phyloP scores from a whole-genome alignment of 37 sponge, comb jelly and placozoan genomes.

The Corticium candelabrum region DNA sequence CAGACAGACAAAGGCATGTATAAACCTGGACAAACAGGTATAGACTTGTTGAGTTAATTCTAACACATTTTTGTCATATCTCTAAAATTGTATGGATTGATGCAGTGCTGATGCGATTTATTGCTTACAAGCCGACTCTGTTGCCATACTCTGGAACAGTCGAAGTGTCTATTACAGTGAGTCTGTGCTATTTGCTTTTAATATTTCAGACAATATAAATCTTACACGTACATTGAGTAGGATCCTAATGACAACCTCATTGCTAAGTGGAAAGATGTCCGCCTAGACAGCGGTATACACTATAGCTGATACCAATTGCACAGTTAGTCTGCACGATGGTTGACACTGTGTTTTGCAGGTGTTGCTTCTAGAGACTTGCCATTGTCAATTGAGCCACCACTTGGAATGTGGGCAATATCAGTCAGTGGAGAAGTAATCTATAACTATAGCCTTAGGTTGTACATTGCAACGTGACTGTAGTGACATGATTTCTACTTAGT shows the following conservation, averaged over 20 bases:
- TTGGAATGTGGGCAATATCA: conserved; percentile 6
- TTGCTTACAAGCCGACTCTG: neutral
- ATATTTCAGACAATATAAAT: no score
- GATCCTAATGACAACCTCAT: neutral
- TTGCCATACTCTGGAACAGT: neutral
- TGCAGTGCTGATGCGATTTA: neutral
- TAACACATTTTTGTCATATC: no score
- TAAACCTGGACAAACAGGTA: neutral
- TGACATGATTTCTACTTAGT: neutral
- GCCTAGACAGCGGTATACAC: neutral
- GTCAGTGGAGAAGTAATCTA: neutral
- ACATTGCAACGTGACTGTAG: no score
- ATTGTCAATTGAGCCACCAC: conserved; percentile 8
- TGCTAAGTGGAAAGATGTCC: neutral
- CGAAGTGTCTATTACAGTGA: neutral
- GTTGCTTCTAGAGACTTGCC: neutral
- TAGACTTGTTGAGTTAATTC: no score
- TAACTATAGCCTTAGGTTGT: neutral
- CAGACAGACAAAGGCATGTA: neutral
- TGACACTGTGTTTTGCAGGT: neutral
- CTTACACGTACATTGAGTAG: no score
- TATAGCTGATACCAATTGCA: no score
- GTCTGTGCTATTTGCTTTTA: no score
- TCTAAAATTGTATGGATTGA: no score
- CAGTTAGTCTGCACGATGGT: no score